These are phyloP conservation scores for Zoanthus gigantus DNA, from an alignment of 92 coral and sea anemone species.

Conservation along the genomic window DNA sequence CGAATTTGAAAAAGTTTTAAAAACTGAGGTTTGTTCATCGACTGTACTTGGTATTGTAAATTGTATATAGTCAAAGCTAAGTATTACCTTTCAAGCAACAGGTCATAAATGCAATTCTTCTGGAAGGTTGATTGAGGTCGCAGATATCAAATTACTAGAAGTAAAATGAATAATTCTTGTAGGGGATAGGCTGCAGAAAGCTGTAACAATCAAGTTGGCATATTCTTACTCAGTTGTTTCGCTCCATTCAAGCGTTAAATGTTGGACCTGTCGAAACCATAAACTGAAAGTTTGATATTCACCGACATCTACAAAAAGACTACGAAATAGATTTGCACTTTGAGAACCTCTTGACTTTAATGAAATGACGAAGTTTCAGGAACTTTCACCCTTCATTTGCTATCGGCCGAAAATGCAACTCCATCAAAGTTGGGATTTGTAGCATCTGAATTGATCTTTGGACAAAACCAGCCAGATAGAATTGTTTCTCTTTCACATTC, in stretches of 20 bases:
- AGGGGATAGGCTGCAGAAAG: slow-evolving; percentile 3
- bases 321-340: slow-evolving; percentile 12
- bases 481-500: background rate
- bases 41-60: background rate
- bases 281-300: slow-evolving; percentile 21
- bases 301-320: slow-evolving; percentile 30
- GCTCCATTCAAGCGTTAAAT: slow-evolving; percentile 20
- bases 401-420: no score
- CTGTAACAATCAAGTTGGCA: background rate
- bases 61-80: background rate
- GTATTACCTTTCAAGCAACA: background rate
- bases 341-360: no score
- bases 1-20: no score
- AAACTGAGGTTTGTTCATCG: no score
- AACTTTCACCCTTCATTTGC: no score
- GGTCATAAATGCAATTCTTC: background rate
- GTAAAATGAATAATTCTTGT: background rate
- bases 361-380: no score
- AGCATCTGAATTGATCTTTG: background rate
- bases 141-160: background rate
- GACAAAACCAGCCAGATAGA: background rate
- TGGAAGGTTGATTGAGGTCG: background rate
- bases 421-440: background rate
- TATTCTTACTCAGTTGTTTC: slow-evolving; percentile 5
- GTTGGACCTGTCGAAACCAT: slow-evolving; percentile 33